Evolutionary conservation across 1,140 invertebrate species (phyloP), one percentile per base, ranked within the genome.

Genomic region (Rhizoglyphus robini): DNA sequence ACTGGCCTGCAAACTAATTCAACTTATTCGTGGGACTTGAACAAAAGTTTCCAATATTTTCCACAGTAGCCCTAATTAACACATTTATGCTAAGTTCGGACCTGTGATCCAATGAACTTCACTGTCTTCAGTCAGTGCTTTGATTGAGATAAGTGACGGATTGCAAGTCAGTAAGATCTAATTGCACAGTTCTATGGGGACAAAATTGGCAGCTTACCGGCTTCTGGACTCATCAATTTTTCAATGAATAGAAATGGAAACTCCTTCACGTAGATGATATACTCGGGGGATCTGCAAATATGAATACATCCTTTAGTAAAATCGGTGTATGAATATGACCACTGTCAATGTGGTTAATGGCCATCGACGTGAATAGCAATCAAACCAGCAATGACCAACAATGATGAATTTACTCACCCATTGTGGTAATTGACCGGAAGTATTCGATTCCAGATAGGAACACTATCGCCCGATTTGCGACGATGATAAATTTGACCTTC

Each of bases 401-500:
- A 18, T 41, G 48, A 3, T 8, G 23, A 36, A 66, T 3, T 32
- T 70, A 49, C 72, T 67, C 72, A 76, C 76, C 75, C 74, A 38
- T 68, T 65, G 51, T 70, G 68, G 49, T 71, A 71, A 63, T 73
- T 36, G 36, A 77, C 71, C 29, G 76, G 75, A 49, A 71, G 69
- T 46, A 76, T 72, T 66, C 70, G 68, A 71, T 74, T 75, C 68
- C 85, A 84, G 66, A 88, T 81, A 32, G 84, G 82, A n/a, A 91
- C 79, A n/a, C 81, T 82, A 65, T 90, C 89, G 46, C 85, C 83
- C 51, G 82, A 84, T 77, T 91, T 87, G 72, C 88, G 82, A 58
- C 83, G 82, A 71, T 88, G 84, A 68, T 86, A 84, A 67, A 91
- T 82, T 38, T 85, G 84, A 30, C 90, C 90, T 74, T 90, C 88